phyloP scores from a whole-genome alignment of 2,888 invertebrate genomes.

The Dynastes grantii region DNA sequence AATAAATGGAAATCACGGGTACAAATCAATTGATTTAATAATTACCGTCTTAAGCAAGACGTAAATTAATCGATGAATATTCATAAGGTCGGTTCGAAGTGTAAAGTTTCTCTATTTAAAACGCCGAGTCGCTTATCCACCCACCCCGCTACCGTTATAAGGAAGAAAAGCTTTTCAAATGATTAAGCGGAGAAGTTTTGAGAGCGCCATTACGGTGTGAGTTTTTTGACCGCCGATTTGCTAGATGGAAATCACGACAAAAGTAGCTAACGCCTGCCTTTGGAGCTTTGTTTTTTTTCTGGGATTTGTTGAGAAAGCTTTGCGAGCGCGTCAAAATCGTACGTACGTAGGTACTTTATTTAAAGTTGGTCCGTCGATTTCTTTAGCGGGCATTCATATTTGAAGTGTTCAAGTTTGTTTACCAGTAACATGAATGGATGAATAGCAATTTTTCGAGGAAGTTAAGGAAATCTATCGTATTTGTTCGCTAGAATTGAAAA shows the following conservation, averaged over 20 bases:
- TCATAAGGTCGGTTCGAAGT: background rate
- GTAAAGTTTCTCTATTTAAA: background rate
- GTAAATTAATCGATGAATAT: conserved; percentile 12
- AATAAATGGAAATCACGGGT: no score
- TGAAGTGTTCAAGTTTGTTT: no score
- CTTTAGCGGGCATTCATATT: no score
- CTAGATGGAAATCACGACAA: background rate
- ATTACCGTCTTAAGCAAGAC: background rate
- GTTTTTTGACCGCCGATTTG: conserved; percentile 11
- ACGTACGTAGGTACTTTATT: background rate
- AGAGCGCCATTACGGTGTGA: background rate
- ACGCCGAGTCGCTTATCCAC: background rate
- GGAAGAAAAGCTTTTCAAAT: conserved; percentile 29
- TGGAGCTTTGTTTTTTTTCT: background rate
- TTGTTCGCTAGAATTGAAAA: no score
- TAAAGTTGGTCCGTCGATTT: no score
- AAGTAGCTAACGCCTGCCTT: background rate
- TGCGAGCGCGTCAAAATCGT: background rate
- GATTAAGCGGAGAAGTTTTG: conserved; percentile 21
- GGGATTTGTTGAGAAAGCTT: background rate
- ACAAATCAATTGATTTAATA: no score
- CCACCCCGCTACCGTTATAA: background rate
- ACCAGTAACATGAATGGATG: no score
- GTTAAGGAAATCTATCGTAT: no score
- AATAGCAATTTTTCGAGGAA: no score